Evolutionary conservation across 2,888 invertebrate genomes (phyloP).

Genomic region (Acleris emargana): DNA sequence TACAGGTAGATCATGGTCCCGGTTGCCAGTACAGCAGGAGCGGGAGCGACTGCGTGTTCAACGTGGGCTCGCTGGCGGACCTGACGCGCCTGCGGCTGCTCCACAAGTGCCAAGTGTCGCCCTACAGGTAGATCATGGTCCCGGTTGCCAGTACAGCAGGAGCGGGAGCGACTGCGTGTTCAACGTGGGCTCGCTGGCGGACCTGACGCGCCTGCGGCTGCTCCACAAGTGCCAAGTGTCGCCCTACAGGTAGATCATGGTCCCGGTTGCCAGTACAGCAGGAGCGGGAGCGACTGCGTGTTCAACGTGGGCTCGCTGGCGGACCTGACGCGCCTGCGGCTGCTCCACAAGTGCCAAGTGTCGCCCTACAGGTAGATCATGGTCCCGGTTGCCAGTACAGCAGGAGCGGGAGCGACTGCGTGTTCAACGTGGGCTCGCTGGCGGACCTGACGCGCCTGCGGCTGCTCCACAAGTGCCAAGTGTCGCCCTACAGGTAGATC

Average conservation of each 20-base stretch:
- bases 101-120: constrained; percentile 68
- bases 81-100: constrained; percentile 75
- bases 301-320: constrained; percentile 80
- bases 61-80: constrained; percentile 79
- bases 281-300: constrained; percentile 67
- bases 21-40: constrained; percentile 48
- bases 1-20: constrained; percentile 67
- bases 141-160: constrained; percentile 49
- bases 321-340: constrained; percentile 74
- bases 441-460: constrained; percentile 75
- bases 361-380: constrained; percentile 75
- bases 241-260: constrained; percentile 70
- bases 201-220: constrained; percentile 74
- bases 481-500: constrained; percentile 76
- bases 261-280: constrained; percentile 47
- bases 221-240: constrained; percentile 72
- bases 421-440: constrained; percentile 80
- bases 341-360: constrained; percentile 69
- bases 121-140: constrained; percentile 70
- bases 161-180: constrained; percentile 71
- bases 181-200: constrained; percentile 78
- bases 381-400: constrained; percentile 46
- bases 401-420: constrained; percentile 65
- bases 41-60: constrained; percentile 74
- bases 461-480: constrained; percentile 69